Base-by-base conservation (phyloP, 2,888 invertebrate species). In the Pterostichus madidus region DNA sequence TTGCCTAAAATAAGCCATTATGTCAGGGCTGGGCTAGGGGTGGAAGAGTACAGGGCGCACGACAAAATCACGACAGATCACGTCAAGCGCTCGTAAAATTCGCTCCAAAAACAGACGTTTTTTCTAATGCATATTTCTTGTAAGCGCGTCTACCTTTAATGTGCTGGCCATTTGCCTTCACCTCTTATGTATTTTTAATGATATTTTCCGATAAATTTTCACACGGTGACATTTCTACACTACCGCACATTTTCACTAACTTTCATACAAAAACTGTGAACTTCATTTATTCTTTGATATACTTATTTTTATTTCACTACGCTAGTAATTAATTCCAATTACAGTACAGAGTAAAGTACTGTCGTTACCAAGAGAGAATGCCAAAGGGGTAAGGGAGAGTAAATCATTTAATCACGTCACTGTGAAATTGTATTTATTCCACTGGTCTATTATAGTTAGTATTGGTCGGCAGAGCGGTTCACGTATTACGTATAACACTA, bases 1-100 rank as follows among this genome's bases (percentile, higher is more conserved):
- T 64, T 53, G 80, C 79, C 79, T 52, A 80, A 80, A 80, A 71
- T 80, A 80, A 80, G 80, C 80, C 71, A 80, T 80, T 80, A 80
- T 80, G 53, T 75, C 35, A 75, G 31, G 13, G 13, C 56, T 3
- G 11, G 13, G 56, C 56, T 13, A 56, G 13, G 56, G 56, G 56
- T 56, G 17, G 1, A 0, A 4, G 49, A n/a, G 49, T 49, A 17
- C n/a, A 56, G 17, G 68, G 24, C 10, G 31, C 39, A 24, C 6
- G n/a, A 76, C 17, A 56, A 77, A 77, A 77, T 77, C 59, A 77
- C 59, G 11, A 56, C 44, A 59, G 53, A 77, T 77, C 77, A 77
- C 77, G 77, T 32, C 77, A 77, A 59, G 17, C 39, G 77, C 59
- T 77, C 53, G 59, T 77, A 77, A 52, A 77, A 77, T 59, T 77